Evolutionary conservation across 2,113 vertebrate genomes (phyloP), one percentile per base, ranked within the genome.

Genomic region (Eurystomus gularis): DNA sequence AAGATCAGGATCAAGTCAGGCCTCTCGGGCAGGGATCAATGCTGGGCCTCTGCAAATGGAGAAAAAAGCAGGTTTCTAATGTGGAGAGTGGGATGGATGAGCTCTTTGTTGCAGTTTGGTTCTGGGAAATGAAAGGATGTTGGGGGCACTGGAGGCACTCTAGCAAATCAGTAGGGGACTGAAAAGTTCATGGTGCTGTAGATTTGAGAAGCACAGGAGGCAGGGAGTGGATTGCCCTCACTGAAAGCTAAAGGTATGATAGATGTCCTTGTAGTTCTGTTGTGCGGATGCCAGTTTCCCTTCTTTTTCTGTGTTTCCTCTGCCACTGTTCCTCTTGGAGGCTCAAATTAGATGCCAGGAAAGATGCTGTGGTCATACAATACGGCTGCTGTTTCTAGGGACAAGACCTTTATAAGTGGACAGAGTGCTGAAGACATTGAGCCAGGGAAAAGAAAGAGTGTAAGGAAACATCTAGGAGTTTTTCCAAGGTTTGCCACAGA

Each of bases 401-500:
- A 57, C 17, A 84, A 61, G 44, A 35, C 44, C 4, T 84, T 64
- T 84, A 3, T 24, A 86, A 81, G 39, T 29, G 35, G 20, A 14
- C 35, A 44, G 21, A 81, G 17, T 52, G 33, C 51, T 77, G 11
- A 42, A 60, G 55, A 35, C 40, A 21, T 9, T 40, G 77, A 86
- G 37, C 52, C 23, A 46, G 7, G 48, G 83, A 71, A 58, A 91
- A 39, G 42, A 82, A 31, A 6, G 17, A 81, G 11, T 35, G 10
- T 49, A 73, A 73, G 42, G 76, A 92, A 82, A 84, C 24, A 55
- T 42, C 28, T 25, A 54, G 60, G n/a, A 81, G 52, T 52, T 71
- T 84, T 79, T 87, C 73, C 92, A 81, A 61, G 65, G 17, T 82
- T 73, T 93, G 55, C 72, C 62, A 66, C 40, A 75, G 39, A 37